Base-by-base conservation (phyloP, 2,113 vertebrate genomes). In the Malurus melanocephalus region DNA sequence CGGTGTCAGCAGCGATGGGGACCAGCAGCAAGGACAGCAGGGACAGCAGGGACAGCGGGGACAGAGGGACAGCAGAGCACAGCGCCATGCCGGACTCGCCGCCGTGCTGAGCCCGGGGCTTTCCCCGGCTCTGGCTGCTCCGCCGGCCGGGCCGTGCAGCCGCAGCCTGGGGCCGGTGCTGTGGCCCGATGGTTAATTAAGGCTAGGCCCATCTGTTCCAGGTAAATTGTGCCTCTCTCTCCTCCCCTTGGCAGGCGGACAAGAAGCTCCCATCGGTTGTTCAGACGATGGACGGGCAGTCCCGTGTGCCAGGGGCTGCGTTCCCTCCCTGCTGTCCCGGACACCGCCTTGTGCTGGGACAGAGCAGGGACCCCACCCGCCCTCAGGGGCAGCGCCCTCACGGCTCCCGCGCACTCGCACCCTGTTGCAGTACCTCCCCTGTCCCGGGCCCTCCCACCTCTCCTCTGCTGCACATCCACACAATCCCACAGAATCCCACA, bases 151-250 rank as follows among this genome's bases (percentile, higher is more conserved):
- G 77, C 62, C 14, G 27, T 30, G 65, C 57, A 15, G 2, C 75
- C 32, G 2, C 7, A 7, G 88, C 73, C 66, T 13, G 81, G 59
- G 55, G 87, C 89, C n/a, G 82, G 66, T 38, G 55, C 84, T 19
- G 18, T 19, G 18, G 45, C 45, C 45, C 18, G 45, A 72, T 83
- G 85, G 89, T 95, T 96, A 95, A 96, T 94, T 94, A 95, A 93
- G 89, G 85, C 93, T 55, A 38, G 38, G 85, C 67, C 93, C 93
- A 93, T 96, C 95, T 96, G 94, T 84, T 93, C 80, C 89, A 72
- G 88, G 93, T 90, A 86, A 90, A 95, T 57, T 68, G 59, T 79
- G 75, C 32, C 68, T 80, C 83, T 90, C 20, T 48, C 73, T 40
- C 11, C 72, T 82, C 40, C 43, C 72, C 74, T 88, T 86, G 92